These are phyloP conservation scores for Actias luna DNA, from an alignment of 2,888 invertebrate species.

Conservation along the genomic window DNA sequence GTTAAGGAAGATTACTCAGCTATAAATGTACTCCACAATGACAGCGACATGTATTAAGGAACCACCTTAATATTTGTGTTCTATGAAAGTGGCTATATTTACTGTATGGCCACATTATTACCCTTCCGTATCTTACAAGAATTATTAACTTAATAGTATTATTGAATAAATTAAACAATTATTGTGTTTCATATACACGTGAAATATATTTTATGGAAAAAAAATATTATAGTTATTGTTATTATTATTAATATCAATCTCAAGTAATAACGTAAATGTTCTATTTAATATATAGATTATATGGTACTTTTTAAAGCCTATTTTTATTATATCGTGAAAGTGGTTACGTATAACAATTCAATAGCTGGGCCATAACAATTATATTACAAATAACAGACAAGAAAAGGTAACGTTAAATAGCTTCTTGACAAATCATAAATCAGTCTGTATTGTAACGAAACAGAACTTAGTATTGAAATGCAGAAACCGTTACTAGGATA, in stretches of 20 bases:
- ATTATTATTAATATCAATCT: not conserved
- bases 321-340: not conserved
- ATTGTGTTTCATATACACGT: not conserved
- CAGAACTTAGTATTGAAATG: constrained; percentile 66
- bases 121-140: no score
- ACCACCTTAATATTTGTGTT: no score
- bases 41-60: no score
- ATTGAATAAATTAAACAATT: not conserved
- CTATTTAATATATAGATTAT: not conserved
- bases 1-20: no score
- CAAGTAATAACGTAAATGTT: not conserved
- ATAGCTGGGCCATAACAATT: not conserved
- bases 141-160: no score
- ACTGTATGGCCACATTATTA: no score
- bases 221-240: not conserved
- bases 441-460: constrained; percentile 6
- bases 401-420: constrained; percentile 8
- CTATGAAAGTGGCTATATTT: no score
- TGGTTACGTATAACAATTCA: not conserved
- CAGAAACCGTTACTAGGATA: constrained; percentile 74
- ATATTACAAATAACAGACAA: not conserved
- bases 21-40: no score
- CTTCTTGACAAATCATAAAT: not conserved
- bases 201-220: not conserved
- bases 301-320: not conserved